phyloP scores from a whole-genome alignment of 1,140 invertebrate species.

The Scaptomyza pallida region DNA sequence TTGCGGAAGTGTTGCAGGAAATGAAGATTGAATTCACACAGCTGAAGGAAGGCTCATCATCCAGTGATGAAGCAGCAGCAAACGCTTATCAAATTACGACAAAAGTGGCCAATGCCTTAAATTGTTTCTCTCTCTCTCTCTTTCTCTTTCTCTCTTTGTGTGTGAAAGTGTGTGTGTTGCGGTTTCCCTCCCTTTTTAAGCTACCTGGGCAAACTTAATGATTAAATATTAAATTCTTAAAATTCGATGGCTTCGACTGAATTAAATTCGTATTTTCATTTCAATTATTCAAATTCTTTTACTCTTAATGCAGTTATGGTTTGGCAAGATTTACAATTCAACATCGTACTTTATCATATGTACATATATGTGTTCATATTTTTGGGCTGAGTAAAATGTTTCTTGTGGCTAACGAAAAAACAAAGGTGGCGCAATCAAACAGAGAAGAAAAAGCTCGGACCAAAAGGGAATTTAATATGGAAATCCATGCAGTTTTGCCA shows the following conservation, averaged over 20 bases:
- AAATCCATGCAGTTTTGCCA: constrained; percentile 1
- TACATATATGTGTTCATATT: too few species aligned
- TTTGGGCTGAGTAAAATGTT: background rate
- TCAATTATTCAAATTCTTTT: too few species aligned
- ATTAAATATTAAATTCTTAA: too few species aligned
- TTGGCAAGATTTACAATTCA: too few species aligned
- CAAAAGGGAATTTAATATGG: background rate
- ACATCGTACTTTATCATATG: too few species aligned
- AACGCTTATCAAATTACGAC: constrained; percentile 46
- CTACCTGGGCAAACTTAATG: too few species aligned
- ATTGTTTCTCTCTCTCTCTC: background rate
- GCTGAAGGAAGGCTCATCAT: constrained; percentile 42
- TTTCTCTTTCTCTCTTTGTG: background rate
- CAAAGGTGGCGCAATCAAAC: background rate
- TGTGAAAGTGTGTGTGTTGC: background rate
- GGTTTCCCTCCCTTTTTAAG: too few species aligned
- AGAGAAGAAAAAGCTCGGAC: background rate
- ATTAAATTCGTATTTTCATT: too few species aligned
- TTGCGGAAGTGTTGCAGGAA: constrained; percentile 40
- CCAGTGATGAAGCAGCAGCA: constrained; percentile 34
- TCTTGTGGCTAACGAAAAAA: background rate
- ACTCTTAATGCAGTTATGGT: too few species aligned
- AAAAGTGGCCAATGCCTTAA: constrained; percentile 37
- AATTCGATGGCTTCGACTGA: too few species aligned
- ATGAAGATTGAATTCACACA: constrained; percentile 49